Evolutionary conservation across 2,113 vertebrate species (phyloP).

Genomic region (Clupea harengus): DNA sequence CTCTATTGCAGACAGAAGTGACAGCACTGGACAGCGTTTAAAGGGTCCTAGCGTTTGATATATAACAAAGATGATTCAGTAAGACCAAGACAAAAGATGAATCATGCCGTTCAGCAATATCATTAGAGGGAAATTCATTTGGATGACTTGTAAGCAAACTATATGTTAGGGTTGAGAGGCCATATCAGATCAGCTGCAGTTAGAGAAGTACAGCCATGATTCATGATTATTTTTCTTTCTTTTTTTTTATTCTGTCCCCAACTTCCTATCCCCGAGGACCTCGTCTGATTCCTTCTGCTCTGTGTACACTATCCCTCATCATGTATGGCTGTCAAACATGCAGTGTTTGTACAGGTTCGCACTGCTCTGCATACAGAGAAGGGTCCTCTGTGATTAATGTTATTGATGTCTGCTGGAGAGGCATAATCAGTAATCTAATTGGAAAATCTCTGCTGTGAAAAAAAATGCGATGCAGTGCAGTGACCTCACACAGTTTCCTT

Average conservation of each 20-base stretch:
- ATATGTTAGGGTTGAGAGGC: background rate
- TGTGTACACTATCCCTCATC: background rate
- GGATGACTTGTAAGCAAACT: background rate
- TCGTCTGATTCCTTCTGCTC: background rate
- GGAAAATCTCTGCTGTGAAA: background rate
- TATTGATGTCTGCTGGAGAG: background rate
- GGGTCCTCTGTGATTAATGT: background rate
- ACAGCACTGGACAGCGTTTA: background rate
- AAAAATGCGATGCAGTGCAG: background rate
- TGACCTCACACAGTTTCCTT: background rate
- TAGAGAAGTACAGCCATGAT: background rate
- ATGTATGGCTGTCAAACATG: background rate
- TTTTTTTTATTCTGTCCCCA: background rate
- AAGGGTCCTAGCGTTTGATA: background rate
- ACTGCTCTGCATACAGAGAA: background rate
- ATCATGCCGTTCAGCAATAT: background rate
- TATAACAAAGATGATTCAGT: background rate
- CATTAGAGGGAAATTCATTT: background rate
- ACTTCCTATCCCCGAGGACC: background rate
- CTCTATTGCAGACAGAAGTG: background rate
- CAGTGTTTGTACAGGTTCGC: background rate
- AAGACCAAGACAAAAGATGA: background rate
- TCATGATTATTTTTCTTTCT: background rate
- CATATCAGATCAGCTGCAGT: background rate
- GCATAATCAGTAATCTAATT: slow-evolving; percentile 25